These are phyloP conservation scores for Polydrusus pterygomalis DNA, from an alignment of 2,888 invertebrate species.

Conservation along the genomic window DNA sequence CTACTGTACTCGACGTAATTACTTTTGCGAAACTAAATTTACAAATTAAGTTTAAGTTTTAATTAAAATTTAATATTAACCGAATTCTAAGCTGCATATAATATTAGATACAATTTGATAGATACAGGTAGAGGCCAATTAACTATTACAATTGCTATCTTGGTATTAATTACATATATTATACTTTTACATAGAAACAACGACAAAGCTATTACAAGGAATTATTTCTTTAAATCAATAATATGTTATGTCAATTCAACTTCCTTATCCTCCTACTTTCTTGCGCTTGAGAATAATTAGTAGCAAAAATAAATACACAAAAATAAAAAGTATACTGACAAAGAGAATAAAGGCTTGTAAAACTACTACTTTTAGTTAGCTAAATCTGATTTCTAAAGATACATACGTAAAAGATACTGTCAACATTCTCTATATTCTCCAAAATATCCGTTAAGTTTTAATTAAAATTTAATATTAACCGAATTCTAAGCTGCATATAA, in stretches of 20 bases:
- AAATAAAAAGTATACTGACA: too few relatives aligned
- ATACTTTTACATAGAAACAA: too few relatives aligned
- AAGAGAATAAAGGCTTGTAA: too few relatives aligned
- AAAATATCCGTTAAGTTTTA: background rate
- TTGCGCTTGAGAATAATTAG: too few relatives aligned
- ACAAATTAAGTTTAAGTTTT: conserved; percentile 15
- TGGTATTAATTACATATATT: too few relatives aligned
- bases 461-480: conserved; percentile 7
- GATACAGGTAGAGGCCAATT: conserved; percentile 14
- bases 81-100: background rate
- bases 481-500: background rate
- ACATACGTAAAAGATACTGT: background rate
- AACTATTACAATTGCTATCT: background rate
- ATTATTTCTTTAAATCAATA: too few relatives aligned
- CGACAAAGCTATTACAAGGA: too few relatives aligned
- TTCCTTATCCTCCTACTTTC: conserved; percentile 1
- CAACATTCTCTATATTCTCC: too few relatives aligned
- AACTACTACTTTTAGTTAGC: too few relatives aligned
- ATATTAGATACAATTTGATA: conserved; percentile 1
- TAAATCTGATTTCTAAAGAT: too few relatives aligned
- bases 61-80: conserved; percentile 10
- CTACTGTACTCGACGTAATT: conserved; percentile 9
- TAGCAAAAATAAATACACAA: too few relatives aligned
- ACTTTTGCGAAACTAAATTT: conserved; percentile 6
- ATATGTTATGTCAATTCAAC: too few relatives aligned